phyloP scores from a whole-genome alignment of 2,797 vertebrate genomes.

The Acrossocheilus fasciatus region DNA sequence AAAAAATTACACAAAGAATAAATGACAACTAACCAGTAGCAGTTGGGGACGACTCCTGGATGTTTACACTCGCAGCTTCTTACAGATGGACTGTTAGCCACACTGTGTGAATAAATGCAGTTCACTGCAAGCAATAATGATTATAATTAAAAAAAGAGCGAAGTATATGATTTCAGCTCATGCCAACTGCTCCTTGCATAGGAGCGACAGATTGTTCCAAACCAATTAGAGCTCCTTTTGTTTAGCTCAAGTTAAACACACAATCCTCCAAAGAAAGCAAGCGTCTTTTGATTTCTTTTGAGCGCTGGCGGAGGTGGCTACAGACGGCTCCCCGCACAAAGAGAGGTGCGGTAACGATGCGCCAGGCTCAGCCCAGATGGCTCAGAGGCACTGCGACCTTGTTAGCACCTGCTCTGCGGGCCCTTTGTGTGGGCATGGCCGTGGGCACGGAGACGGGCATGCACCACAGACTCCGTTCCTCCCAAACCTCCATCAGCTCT shows the following conservation, averaged over 20 bases:
- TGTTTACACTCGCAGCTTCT: constrained; percentile 35
- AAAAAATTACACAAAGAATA: constrained; percentile 46
- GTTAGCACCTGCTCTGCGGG: constrained; percentile 85
- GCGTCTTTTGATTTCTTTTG: constrained; percentile 82
- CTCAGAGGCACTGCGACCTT: constrained; percentile 81
- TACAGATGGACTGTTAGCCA: constrained; percentile 44
- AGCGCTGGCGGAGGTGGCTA: constrained; percentile 76
- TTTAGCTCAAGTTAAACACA: constrained; percentile 79
- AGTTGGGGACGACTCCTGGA: constrained; percentile 28
- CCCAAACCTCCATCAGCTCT: constrained; percentile 79
- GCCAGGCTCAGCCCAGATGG: constrained; percentile 79
- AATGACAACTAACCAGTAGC: constrained; percentile 42
- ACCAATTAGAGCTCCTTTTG: constrained; percentile 84
- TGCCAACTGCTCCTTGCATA: constrained; percentile 74
- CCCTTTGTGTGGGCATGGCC: constrained; percentile 82
- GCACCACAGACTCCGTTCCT: constrained; percentile 66
- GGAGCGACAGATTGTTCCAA: constrained; percentile 81
- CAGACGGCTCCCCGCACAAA: constrained; percentile 73
- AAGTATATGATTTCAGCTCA: constrained; percentile 64
- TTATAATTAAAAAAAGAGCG: constrained; percentile 43
- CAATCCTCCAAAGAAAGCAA: constrained; percentile 76
- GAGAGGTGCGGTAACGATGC: constrained; percentile 57
- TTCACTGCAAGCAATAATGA: constrained; percentile 32
- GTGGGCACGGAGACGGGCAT: constrained; percentile 76
- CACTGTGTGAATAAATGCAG: constrained; percentile 31